These are phyloP conservation scores for Beroe forskalii DNA, from an alignment of 37 sponge, comb jelly and placozoan genomes.

Conservation along the genomic window DNA sequence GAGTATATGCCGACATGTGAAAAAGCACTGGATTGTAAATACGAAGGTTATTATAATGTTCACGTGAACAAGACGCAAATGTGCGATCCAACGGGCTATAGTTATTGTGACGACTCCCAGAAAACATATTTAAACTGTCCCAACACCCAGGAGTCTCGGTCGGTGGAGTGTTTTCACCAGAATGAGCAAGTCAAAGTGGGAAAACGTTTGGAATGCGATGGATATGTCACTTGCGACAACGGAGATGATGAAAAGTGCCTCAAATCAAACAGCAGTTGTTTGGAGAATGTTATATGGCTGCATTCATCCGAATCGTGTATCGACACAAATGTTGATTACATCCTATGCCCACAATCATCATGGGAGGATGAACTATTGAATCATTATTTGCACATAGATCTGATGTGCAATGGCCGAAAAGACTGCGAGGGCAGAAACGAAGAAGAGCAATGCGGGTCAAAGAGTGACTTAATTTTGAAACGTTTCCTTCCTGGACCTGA, in stretches of 20 bases:
- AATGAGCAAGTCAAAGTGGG: background rate
- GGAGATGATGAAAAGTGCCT: conserved; percentile 7
- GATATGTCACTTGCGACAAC: background rate
- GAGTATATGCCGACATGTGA: background rate
- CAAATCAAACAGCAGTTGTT: background rate
- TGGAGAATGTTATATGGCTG: background rate
- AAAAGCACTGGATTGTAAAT: background rate
- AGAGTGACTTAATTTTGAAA: background rate
- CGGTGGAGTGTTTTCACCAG: background rate
- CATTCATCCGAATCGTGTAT: background rate
- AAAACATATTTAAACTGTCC: background rate
- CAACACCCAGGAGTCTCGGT: background rate
- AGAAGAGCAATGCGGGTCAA: background rate
- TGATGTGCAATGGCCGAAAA: background rate
- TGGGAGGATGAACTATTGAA: too few species aligned
- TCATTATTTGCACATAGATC: too few species aligned
- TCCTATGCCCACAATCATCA: background rate
- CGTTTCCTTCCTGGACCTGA: background rate
- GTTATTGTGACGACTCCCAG: background rate
- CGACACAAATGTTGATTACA: background rate
- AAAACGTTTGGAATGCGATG: background rate
- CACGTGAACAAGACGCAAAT: background rate
- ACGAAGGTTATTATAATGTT: background rate
- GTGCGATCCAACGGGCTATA: background rate
- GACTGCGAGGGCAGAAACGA: background rate